Conservation (phyloP, 2,888 invertebrate genomes). For the Aleiodes leptofemur region DNA sequence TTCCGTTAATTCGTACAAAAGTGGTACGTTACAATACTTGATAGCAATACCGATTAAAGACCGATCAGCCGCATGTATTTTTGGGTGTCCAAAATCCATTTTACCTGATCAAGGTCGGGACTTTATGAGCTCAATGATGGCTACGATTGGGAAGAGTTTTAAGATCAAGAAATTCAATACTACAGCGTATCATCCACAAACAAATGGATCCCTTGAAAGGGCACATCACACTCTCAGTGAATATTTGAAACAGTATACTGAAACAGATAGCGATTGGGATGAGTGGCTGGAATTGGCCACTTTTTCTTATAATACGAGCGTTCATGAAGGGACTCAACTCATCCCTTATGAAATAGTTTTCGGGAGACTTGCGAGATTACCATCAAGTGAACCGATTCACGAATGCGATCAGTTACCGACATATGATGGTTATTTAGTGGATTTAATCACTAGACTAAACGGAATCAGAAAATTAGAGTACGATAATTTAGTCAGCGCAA, state of each 20-base stretch:
- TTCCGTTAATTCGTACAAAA: too few species aligned
- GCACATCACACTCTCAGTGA: constrained; percentile 42
- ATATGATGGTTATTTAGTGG: constrained; percentile 44
- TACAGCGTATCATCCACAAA: constrained; percentile 39
- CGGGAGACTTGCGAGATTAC: constrained; percentile 32
- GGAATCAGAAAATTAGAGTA: constrained; percentile 33
- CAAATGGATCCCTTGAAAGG: constrained; percentile 41
- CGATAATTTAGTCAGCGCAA: constrained; percentile 40
- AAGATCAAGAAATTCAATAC: constrained; percentile 38
- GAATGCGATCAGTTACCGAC: constrained; percentile 34
- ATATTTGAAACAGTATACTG: constrained; percentile 44
- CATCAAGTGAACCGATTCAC: constrained; percentile 27
- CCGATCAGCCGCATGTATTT: constrained; percentile 21
- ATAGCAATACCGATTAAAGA: constrained; percentile 3
- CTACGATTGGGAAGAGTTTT: not conserved
- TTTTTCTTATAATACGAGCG: constrained; percentile 51
- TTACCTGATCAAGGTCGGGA: constrained; percentile 39
- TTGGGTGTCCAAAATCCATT: constrained; percentile 30
- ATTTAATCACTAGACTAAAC: constrained; percentile 36
- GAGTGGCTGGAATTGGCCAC: constrained; percentile 45
- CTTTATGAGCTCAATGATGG: constrained; percentile 26
- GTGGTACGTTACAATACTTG: too few species aligned
- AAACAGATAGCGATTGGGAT: constrained; percentile 46
- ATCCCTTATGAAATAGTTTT: constrained; percentile 42
- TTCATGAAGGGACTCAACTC: constrained; percentile 45